Evolutionary conservation across 1,140 invertebrate genomes (phyloP).

Genomic region (Ips nitidus): DNA sequence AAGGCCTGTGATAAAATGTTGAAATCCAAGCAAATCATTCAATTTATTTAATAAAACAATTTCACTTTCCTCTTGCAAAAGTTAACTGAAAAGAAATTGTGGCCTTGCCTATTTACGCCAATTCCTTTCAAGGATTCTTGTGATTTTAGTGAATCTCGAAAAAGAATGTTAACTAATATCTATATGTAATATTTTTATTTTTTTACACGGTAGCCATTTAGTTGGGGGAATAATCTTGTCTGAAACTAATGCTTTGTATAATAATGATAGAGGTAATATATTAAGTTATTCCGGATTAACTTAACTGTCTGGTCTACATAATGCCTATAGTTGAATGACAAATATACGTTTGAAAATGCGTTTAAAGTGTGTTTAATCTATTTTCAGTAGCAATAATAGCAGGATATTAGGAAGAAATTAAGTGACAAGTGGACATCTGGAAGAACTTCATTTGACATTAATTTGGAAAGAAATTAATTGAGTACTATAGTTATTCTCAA

Average conservation of each 20-base stretch:
- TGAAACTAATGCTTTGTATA: constrained; percentile 28
- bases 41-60: no score
- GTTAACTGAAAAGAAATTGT: no score
- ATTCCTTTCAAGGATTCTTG: constrained; percentile 27
- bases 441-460: no score
- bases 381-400: no score
- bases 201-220: constrained; percentile 34
- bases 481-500: no score
- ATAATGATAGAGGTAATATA: not conserved
- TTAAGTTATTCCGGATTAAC: constrained; percentile 22
- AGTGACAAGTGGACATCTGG: no score
- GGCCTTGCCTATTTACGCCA: constrained; percentile 15
- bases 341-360: constrained; percentile 28
- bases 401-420: no score
- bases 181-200: constrained; percentile 36
- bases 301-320: constrained; percentile 16
- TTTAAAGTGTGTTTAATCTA: not conserved
- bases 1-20: no score
- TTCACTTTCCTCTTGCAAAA: no score
- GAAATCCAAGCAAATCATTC: no score
- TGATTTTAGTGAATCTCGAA: constrained; percentile 38
- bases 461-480: no score
- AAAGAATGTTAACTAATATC: constrained; percentile 33
- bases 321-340: constrained; percentile 9
- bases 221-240: constrained; percentile 26